These are phyloP conservation scores for Glaucomys volans DNA, from an alignment of 2,113 vertebrate species.

Conservation along the genomic window DNA sequence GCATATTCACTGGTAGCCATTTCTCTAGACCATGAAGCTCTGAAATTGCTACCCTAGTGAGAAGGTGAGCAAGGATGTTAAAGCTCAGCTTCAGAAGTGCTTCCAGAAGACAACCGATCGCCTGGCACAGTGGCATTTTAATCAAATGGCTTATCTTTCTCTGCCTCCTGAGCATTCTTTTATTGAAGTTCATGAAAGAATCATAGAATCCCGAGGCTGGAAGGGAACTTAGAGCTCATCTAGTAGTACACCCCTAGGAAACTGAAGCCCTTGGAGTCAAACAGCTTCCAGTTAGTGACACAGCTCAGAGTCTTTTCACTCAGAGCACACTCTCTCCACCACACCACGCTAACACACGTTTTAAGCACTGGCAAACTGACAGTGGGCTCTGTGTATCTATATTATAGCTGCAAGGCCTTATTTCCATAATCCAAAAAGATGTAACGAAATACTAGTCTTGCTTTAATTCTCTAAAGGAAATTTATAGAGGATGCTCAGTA, in stretches of 20 bases:
- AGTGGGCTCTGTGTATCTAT: background rate
- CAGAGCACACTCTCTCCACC: background rate
- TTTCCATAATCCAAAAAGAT: constrained; percentile 55
- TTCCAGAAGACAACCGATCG: constrained; percentile 20
- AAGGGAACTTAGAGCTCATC: constrained; percentile 56
- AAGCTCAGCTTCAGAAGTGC: constrained; percentile 43
- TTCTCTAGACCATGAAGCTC: background rate
- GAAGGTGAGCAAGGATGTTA: background rate
- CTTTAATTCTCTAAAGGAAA: constrained; percentile 60
- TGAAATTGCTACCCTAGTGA: background rate
- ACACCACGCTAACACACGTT: constrained; percentile 7
- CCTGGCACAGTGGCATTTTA: constrained; percentile 51
- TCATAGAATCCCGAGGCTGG: constrained; percentile 25
- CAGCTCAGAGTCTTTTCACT: constrained; percentile 30
- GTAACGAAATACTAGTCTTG: constrained; percentile 39
- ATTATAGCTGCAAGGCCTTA: constrained; percentile 35
- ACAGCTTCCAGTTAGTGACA: constrained; percentile 48
- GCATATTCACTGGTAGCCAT: constrained; percentile 22
- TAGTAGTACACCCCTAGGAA: constrained; percentile 23
- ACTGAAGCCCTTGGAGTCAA: background rate
- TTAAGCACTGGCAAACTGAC: constrained; percentile 14
- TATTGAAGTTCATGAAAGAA: constrained; percentile 71
- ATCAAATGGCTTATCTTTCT: constrained; percentile 62
- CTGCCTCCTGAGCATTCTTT: constrained; percentile 57
- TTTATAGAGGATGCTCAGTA: background rate